Conservation (phyloP, 2,113 vertebrate species). For the Cervus canadensis region DNA sequence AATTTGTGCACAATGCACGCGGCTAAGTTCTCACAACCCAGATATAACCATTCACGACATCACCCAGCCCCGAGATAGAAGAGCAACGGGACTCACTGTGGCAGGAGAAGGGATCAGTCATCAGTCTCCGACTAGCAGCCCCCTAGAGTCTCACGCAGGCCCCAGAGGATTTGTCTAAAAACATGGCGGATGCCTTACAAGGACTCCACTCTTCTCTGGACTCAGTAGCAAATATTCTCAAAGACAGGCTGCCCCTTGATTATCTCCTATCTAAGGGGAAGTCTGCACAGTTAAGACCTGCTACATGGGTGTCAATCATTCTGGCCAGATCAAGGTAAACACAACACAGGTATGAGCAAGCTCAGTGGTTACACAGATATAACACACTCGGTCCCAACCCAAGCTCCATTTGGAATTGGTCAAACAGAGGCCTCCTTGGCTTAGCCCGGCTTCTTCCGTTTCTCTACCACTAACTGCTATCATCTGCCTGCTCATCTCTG, state of each 20-base stretch:
- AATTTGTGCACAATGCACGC: neutral
- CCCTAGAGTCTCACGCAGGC: neutral
- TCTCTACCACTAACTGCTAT: neutral
- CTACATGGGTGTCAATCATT: neutral
- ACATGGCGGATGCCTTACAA: neutral
- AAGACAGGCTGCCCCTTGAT: neutral
- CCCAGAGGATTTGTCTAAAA: neutral
- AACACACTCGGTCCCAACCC: neutral
- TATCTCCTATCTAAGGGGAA: neutral
- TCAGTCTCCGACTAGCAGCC: neutral
- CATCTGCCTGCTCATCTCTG: neutral
- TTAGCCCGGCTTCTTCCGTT: neutral
- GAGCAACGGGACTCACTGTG: neutral
- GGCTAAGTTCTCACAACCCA: neutral
- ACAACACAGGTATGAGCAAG: neutral
- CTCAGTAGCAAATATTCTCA: neutral
- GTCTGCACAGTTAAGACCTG: neutral
- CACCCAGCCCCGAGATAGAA: neutral
- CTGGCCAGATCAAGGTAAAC: neutral
- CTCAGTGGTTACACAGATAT: neutral
- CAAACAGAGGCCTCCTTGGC: neutral
- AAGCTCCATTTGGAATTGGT: neutral
- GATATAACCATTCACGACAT: neutral
- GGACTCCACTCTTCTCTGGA: neutral
- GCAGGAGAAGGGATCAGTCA: neutral